Evolutionary conservation across 2,888 invertebrate species (phyloP), one percentile per base, ranked within the genome.

Genomic region (Leptopterna dolabrata): DNA sequence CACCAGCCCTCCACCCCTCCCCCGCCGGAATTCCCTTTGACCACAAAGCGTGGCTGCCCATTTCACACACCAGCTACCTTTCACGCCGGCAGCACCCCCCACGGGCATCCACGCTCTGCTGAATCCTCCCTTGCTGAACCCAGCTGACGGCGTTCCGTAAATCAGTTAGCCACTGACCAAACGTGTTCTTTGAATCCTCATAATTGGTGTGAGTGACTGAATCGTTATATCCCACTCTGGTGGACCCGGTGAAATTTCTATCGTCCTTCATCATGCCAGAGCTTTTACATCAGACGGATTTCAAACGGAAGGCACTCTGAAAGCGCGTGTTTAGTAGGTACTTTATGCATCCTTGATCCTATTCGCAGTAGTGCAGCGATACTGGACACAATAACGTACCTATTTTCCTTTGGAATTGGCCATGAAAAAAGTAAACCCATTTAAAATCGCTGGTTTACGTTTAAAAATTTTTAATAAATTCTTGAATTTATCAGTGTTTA

Each of bases 51-150:
- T 73, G 36, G 36, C 73, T 30, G 19, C 36, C 73, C 73, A 73
- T 73, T 73, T 73, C 73, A 73, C 73, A 73, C 73, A 73, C 73
- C 73, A 73, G 41, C 73, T 73, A 73, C 30, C 73, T 73, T 73
- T 41, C 41, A 30, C 36, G 36, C 73, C 30, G 73, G 73, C 36
- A 41, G 73, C 73, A 19, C 13, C 73, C 36, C 41, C 36, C 41
- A 16, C 9, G 36, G 41, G 73, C 73, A 41, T 2, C 73, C 16
- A 73, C 73, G 41, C 73, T 73, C 73, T 36, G 41, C 30, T 73
- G 73, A 73, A 73, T 73, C 73, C 16, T n/a, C 73, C 73, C 24
- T 63, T 73, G 11, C n/a, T n/a, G n/a, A n/a, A n/a, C 19, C 14
- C 73, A 73, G 36, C 73, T n/a, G 36, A 41, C 41, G 73, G 73